phyloP scores from a whole-genome alignment of 2,113 vertebrate genomes.

The Damaliscus lunatus region DNA sequence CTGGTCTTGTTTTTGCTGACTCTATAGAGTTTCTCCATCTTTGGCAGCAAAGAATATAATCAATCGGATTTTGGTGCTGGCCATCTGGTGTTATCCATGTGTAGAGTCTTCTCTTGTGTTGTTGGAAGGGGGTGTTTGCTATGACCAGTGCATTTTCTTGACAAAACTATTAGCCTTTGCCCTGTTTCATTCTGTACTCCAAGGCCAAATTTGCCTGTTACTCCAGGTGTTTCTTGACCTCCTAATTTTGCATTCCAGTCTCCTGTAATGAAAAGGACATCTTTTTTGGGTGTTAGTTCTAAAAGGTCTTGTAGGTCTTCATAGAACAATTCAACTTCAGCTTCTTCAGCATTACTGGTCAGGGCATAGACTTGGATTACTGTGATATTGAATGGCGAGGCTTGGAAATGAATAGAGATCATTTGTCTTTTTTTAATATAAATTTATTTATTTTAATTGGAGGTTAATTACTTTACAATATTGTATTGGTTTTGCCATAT shows the following conservation, averaged over 20 bases:
- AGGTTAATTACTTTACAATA: too few species aligned
- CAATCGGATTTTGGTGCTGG: accelerated
- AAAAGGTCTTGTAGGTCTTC: neutral
- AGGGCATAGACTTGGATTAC: neutral
- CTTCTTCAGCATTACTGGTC: neutral
- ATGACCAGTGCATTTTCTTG: neutral
- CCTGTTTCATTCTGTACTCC: neutral
- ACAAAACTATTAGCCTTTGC: neutral
- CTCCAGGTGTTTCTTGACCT: neutral
- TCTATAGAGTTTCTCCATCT: neutral
- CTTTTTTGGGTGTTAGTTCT: neutral
- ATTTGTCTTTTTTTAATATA: too few species aligned
- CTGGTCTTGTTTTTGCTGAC: neutral
- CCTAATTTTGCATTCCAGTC: neutral
- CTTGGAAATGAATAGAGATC: neutral
- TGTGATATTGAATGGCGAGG: neutral
- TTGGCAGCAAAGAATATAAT: neutral
- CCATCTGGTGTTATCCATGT: neutral
- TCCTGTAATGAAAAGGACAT: neutral
- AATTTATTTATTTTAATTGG: too few species aligned
- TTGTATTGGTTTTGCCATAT: too few species aligned
- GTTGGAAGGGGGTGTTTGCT: neutral
- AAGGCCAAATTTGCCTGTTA: neutral
- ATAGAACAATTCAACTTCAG: neutral
- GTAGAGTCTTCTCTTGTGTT: neutral